phyloP scores from a whole-genome alignment of 2,797 vertebrate species.

The Dipus sagitta region DNA sequence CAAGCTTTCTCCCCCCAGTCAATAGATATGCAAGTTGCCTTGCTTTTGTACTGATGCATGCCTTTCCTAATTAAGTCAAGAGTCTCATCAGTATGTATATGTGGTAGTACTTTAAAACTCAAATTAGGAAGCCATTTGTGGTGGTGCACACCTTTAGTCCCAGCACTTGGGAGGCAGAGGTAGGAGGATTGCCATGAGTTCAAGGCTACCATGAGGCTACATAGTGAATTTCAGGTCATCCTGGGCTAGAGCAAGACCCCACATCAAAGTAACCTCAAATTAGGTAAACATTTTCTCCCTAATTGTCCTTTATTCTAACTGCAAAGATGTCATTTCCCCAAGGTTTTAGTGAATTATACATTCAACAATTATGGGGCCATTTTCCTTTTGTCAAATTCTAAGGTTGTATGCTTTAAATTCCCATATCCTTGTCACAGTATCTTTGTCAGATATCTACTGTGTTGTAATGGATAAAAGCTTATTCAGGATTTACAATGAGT shows the following conservation, averaged over 20 bases:
- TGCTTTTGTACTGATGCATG: conserved; percentile 25
- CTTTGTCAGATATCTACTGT: not conserved
- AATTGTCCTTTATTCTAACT: conserved; percentile 62
- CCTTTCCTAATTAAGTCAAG: conserved; percentile 31
- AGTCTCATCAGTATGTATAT: conserved; percentile 26
- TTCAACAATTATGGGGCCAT: conserved; percentile 52
- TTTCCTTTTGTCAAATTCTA: conserved; percentile 52
- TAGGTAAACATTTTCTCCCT: not conserved
- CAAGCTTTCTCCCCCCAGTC: not conserved
- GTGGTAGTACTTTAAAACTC: conserved; percentile 1
- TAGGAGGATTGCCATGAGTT: too few species aligned
- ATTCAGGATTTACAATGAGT: not conserved
- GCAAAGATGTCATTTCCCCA: conserved; percentile 37
- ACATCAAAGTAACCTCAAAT: conserved; percentile 23
- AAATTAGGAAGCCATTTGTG: too few species aligned
- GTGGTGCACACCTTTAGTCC: too few species aligned
- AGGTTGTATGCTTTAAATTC: not conserved
- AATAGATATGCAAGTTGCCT: conserved; percentile 19
- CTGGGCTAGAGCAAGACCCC: too few species aligned
- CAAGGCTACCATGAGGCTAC: too few species aligned
- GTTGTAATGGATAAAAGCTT: not conserved
- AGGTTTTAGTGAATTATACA: conserved; percentile 32
- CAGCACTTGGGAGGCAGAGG: too few species aligned
- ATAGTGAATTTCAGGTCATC: too few species aligned
- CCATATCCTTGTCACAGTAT: not conserved